These are phyloP conservation scores for Orcinus orca DNA, from an alignment of 2,113 vertebrate species.

Conservation along the genomic window DNA sequence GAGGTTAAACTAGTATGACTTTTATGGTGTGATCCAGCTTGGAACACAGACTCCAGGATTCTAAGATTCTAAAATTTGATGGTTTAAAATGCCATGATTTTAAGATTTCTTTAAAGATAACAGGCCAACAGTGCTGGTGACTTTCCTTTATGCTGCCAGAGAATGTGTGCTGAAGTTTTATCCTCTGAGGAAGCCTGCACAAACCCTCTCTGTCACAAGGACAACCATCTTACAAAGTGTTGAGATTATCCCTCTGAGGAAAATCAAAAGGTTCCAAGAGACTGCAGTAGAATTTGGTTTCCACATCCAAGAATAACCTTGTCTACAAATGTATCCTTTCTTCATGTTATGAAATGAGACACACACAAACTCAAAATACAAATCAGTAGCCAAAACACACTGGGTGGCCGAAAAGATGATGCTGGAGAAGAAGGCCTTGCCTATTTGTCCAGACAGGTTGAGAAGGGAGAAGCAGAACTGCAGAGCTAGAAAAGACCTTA, in stretches of 20 bases:
- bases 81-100: slow-evolving; percentile 12
- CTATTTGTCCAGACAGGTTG: not conserved
- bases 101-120: slow-evolving; percentile 35
- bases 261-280: slow-evolving; percentile 41
- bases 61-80: slow-evolving; percentile 20
- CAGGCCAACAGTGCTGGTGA: not conserved
- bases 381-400: slow-evolving; percentile 47
- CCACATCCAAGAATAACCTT: slow-evolving; percentile 59
- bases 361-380: slow-evolving; percentile 46
- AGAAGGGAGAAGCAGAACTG: not conserved
- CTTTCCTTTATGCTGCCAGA: not conserved
- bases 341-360: slow-evolving; percentile 57
- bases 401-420: not conserved
- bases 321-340: slow-evolving; percentile 37
- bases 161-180: slow-evolving; percentile 3
- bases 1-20: not conserved
- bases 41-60: not conserved
- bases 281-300: slow-evolving; percentile 41
- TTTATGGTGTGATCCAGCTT: not conserved
- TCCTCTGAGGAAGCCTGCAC: not conserved
- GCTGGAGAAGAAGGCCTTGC: not conserved
- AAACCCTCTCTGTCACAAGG: not conserved
- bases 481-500: not conserved
- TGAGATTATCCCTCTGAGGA: slow-evolving; percentile 1
- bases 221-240: not conserved